Conservation (phyloP, 2,113 vertebrate genomes). For the Colossoma macropomum region DNA sequence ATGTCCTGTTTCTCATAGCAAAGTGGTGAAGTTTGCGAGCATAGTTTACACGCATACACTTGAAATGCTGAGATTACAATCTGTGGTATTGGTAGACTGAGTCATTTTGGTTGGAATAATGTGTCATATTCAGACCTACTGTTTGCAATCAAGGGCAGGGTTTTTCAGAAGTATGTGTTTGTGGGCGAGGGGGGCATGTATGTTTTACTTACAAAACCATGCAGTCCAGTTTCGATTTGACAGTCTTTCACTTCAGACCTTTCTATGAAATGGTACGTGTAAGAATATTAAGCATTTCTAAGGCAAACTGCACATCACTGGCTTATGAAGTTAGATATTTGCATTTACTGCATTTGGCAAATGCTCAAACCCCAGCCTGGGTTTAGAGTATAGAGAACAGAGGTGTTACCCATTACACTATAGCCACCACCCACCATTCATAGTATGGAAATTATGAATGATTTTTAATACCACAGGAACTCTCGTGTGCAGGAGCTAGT, state of each 20-base stretch:
- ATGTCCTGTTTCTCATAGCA: background rate
- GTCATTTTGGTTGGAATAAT: background rate
- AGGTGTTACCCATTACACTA: too few species aligned
- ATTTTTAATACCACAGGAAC: too few species aligned
- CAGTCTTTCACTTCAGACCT: background rate
- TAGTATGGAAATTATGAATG: too few species aligned
- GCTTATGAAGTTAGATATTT: too few species aligned
- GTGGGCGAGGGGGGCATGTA: background rate
- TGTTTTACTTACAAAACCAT: background rate
- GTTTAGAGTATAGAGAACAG: too few species aligned
- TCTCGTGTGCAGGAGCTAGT: too few species aligned
- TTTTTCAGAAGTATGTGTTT: constrained; percentile 1
- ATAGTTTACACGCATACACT: background rate
- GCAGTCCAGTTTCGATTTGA: background rate
- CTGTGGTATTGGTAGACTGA: background rate
- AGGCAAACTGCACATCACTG: too few species aligned
- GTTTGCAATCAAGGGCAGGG: background rate
- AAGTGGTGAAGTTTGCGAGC: background rate
- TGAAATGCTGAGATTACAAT: constrained; percentile 1
- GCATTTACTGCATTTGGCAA: too few species aligned
- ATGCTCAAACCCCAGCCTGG: too few species aligned
- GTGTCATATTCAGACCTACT: background rate
- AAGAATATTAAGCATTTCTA: background rate
- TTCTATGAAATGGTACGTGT: background rate
- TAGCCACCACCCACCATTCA: too few species aligned